Conservation (phyloP, 2,797 vertebrate genomes). For the Hypotaenidia okinawae region DNA sequence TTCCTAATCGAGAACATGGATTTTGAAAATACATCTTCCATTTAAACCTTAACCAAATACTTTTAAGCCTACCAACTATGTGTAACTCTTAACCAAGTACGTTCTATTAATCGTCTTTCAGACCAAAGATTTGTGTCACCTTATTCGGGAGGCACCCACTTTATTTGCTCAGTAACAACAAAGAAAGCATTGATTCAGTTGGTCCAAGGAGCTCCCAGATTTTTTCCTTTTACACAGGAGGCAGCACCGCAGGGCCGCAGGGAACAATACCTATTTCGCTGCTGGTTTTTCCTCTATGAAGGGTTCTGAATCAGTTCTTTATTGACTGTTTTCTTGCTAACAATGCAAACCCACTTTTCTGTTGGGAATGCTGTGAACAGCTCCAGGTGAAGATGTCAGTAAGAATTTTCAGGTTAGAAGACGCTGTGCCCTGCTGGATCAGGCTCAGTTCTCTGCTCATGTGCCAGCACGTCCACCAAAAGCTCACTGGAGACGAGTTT, state of each 20-base stretch:
- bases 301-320: neutral
- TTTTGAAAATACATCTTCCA: conserved; percentile 45
- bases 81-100: conserved; percentile 11
- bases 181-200: neutral
- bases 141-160: neutral
- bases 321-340: neutral
- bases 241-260: neutral
- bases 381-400: neutral
- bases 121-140: neutral
- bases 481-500: neutral
- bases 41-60: conserved; percentile 26
- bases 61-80: neutral
- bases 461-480: neutral
- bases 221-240: neutral
- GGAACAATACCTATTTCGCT: neutral
- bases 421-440: neutral
- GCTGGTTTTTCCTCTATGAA: neutral
- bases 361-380: neutral
- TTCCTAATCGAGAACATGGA: conserved; percentile 10
- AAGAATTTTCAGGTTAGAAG: conserved; percentile 1
- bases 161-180: conserved; percentile 25
- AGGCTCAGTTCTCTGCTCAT: neutral
- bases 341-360: neutral
- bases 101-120: neutral
- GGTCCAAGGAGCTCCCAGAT: neutral